phyloP scores from a whole-genome alignment of 2,888 invertebrate genomes.

The Ypsolopha scabrella region DNA sequence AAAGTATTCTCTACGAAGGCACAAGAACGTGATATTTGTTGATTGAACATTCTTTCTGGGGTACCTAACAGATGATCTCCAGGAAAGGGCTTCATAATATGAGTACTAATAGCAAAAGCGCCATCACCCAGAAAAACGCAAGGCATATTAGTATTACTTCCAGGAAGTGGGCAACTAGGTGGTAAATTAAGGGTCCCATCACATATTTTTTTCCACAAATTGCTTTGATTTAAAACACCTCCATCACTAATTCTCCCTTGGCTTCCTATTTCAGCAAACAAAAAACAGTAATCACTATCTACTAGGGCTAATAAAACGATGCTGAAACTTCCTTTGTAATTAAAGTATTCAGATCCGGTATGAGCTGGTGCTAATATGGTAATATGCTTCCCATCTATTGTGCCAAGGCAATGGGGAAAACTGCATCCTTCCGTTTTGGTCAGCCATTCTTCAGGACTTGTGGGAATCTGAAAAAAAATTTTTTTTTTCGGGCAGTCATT shows the following conservation, averaged over 20 bases:
- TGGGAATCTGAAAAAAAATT: background rate
- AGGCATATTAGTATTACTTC: background rate
- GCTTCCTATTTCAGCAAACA: background rate
- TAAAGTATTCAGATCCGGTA: background rate
- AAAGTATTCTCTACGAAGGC: background rate
- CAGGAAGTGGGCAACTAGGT: background rate
- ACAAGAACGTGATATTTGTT: background rate
- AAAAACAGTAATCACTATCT: background rate
- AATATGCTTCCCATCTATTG: slow-evolving; percentile 2
- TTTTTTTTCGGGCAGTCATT: too few species aligned
- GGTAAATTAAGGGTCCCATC: background rate
- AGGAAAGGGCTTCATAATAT: slow-evolving; percentile 4
- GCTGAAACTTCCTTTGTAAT: background rate
- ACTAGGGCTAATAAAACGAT: background rate
- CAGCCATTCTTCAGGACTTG: too few species aligned
- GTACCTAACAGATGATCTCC: slow-evolving; percentile 3
- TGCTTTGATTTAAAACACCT: background rate
- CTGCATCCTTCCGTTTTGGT: too few species aligned
- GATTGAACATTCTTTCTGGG: background rate
- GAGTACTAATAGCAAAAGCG: slow-evolving; percentile 2
- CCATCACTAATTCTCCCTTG: slow-evolving; percentile 1
- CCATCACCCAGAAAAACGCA: slow-evolving; percentile 4
- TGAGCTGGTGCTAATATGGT: background rate
- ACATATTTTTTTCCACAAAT: background rate
- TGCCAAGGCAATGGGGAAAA: too few species aligned